These are phyloP conservation scores for Hydropsyche tenuis DNA, from an alignment of 1,140 invertebrate genomes.

Conservation along the genomic window DNA sequence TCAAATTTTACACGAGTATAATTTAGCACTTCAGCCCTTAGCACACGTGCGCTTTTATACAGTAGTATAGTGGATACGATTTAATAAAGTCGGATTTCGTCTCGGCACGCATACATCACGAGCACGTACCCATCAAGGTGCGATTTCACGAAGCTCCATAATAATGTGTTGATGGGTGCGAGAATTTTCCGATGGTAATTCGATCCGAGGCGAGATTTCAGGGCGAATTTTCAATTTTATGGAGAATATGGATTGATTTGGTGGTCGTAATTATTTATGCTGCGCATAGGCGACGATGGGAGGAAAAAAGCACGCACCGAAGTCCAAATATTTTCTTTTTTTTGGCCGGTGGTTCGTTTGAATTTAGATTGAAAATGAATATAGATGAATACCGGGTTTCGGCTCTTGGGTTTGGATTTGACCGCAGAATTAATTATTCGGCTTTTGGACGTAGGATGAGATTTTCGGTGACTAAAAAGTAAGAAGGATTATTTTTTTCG, in stretches of 20 bases:
- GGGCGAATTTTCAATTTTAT: neutral
- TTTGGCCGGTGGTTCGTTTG: neutral
- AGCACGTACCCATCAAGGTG: neutral
- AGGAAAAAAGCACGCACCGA: neutral
- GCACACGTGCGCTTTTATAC: neutral
- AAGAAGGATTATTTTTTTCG: slow-evolving; percentile 9
- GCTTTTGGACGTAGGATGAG: neutral
- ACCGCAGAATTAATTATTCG: slow-evolving; percentile 17
- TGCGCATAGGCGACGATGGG: neutral
- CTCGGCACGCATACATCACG: neutral
- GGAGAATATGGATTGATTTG: neutral
- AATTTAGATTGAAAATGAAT: slow-evolving; percentile 23
- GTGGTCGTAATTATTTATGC: neutral
- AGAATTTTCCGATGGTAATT: no score
- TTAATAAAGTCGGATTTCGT: slow-evolving; percentile 10
- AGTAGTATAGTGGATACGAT: slow-evolving; percentile 3
- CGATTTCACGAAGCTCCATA: neutral
- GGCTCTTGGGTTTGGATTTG: slow-evolving; percentile 13
- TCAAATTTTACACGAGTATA: slow-evolving; percentile 18
- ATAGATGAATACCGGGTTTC: slow-evolving; percentile 12
- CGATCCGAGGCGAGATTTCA: no score
- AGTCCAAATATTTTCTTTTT: slow-evolving; percentile 5
- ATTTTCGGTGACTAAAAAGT: slow-evolving; percentile 3
- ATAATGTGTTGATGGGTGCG: neutral
- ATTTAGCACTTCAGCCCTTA: slow-evolving; percentile 1